These are phyloP conservation scores for Ariopsis seemanni DNA, from an alignment of 2,113 vertebrate species.

Conservation along the genomic window DNA sequence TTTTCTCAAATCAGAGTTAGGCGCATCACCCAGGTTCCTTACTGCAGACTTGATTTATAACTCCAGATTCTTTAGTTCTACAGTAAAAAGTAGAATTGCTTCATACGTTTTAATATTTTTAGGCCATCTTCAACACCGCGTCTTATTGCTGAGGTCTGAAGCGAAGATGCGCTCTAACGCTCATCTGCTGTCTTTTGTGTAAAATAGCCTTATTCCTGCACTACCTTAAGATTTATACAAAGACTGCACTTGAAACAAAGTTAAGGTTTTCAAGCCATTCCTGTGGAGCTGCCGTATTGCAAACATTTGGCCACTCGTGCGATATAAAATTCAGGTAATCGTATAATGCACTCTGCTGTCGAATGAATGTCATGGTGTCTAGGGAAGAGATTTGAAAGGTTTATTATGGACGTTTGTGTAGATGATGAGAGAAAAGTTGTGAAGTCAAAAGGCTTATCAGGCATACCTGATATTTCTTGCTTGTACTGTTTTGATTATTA, in stretches of 20 bases:
- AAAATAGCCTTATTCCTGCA: constrained; percentile 44
- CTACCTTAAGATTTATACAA: constrained; percentile 20
- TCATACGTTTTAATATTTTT: not conserved
- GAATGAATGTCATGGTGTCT: not conserved
- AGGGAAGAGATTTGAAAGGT: not conserved
- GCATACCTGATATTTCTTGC: not conserved
- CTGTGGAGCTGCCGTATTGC: constrained; percentile 22
- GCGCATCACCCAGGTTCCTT: not conserved
- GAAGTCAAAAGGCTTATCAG: not conserved
- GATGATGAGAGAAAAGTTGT: not conserved
- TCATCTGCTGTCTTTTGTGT: constrained; percentile 4
- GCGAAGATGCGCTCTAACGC: not conserved
- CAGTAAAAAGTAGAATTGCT: not conserved
- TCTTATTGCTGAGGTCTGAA: not conserved
- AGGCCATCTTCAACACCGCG: constrained; percentile 3
- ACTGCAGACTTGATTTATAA: not conserved
- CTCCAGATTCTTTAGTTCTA: constrained; percentile 3
- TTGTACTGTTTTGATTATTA: not conserved
- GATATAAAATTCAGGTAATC: not conserved
- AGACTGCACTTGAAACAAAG: constrained; percentile 16
- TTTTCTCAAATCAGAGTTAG: not conserved
- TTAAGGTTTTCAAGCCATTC: constrained; percentile 22
- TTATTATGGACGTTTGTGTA: not conserved
- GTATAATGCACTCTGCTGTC: not conserved
- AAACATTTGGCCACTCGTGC: not conserved